These are phyloP conservation scores for Dichetophora obliterata DNA, from an alignment of 2,888 invertebrate species.

Conservation along the genomic window DNA sequence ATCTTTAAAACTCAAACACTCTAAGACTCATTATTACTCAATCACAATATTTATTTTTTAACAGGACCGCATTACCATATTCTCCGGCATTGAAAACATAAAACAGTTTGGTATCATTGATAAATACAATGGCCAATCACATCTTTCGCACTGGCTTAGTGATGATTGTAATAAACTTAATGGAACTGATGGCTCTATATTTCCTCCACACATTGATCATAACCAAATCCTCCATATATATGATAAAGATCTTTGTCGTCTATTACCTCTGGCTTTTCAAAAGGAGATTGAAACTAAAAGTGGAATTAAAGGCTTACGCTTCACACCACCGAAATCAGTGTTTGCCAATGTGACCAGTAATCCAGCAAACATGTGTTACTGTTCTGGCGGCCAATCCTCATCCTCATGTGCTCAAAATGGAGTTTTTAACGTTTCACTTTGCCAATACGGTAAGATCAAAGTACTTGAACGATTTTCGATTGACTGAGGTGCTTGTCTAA, in stretches of 20 bases:
- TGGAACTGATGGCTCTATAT: slow-evolving; percentile 91
- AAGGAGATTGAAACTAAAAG: slow-evolving; percentile 68
- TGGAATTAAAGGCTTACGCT: slow-evolving; percentile 82
- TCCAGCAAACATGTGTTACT: slow-evolving; percentile 87
- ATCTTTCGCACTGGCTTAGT: slow-evolving; percentile 82
- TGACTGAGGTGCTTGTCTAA: no score
- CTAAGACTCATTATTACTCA: no score
- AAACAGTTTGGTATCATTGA: slow-evolving; percentile 82
- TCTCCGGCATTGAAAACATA: slow-evolving; percentile 81
- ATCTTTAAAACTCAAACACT: no score
- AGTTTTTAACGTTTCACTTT: slow-evolving; percentile 88
- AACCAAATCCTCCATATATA: slow-evolving; percentile 83
- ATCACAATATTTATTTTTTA: slow-evolving; percentile 28
- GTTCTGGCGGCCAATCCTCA: slow-evolving; percentile 80
- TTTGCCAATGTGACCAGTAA: slow-evolving; percentile 80
- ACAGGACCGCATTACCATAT: slow-evolving; percentile 81
- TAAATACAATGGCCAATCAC: slow-evolving; percentile 79
- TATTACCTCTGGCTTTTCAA: slow-evolving; percentile 80
- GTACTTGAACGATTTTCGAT: neutral
- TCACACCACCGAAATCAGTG: slow-evolving; percentile 83
- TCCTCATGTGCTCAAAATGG: slow-evolving; percentile 89
- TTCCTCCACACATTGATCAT: slow-evolving; percentile 87
- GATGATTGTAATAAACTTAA: slow-evolving; percentile 85
- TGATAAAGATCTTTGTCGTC: slow-evolving; percentile 90
- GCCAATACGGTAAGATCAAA: slow-evolving; percentile 82